phyloP scores from a whole-genome alignment of 2,888 invertebrate genomes.

The Deroplatys truncata region DNA sequence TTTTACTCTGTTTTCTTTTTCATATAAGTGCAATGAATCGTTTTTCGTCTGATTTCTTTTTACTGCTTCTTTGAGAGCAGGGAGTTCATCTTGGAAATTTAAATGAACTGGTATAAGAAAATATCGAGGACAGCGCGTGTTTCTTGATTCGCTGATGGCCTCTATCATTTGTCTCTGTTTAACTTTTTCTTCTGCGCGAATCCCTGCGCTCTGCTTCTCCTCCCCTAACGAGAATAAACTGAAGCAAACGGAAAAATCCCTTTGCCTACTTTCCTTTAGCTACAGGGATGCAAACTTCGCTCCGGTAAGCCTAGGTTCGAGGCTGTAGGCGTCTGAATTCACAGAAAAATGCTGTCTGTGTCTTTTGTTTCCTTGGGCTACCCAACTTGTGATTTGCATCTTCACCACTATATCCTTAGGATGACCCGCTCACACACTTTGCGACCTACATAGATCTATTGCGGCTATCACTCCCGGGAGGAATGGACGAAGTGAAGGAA shows the following conservation, averaged over 20 bases:
- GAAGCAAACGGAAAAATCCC: neutral
- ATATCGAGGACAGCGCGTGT: neutral
- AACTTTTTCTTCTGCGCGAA: neutral
- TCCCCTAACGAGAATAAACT: neutral
- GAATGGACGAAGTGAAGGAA: too few species aligned
- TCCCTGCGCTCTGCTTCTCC: neutral
- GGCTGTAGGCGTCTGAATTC: too few species aligned
- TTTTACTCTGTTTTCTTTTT: neutral
- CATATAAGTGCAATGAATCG: neutral
- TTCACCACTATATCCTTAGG: too few species aligned
- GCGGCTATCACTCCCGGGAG: too few species aligned
- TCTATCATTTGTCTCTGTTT: neutral
- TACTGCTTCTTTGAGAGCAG: neutral
- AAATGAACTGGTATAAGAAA: neutral
- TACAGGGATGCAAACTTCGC: too few species aligned
- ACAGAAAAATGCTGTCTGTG: too few species aligned
- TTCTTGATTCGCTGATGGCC: neutral
- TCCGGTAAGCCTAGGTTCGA: too few species aligned
- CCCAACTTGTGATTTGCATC: too few species aligned
- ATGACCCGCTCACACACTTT: too few species aligned
- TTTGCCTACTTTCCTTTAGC: neutral
- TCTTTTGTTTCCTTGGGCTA: too few species aligned
- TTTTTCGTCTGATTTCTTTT: neutral
- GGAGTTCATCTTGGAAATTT: neutral
- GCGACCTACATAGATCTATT: too few species aligned